Base-by-base conservation (phyloP, 2,888 invertebrate genomes). In the Ormia ochracea region DNA sequence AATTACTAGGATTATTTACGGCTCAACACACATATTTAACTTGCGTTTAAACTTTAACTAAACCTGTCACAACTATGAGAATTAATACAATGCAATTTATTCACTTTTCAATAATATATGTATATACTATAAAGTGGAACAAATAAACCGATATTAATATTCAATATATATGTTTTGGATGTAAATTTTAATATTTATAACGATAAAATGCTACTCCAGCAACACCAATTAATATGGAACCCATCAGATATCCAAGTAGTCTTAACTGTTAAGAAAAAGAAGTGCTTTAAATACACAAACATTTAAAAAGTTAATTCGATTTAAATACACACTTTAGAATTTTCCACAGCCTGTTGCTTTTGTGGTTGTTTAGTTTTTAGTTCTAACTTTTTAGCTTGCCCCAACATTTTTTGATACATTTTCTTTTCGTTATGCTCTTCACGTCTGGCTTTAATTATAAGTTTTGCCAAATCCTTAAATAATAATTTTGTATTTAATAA, bases 141-240 rank as follows among this genome's bases (percentile, higher is more conserved):
- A 48, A 48, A 58, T 41, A 65, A 65, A 65, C 31, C 14, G 0
- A 56, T n/a, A 43, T 26, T 38, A 50, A 36, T 28, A 23, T 23
- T 50, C 14, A n/a, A n/a, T 45, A 4, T 21, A 12, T 28, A 9
- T 33, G 4, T 17, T 4, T 26, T n/a, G 3, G 9, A 3, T 52
- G 69, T 45, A 3, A 23, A 50, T 69, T 28, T 28, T 72, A 90
- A 84, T 90, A 91, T 91, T 93, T 93, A 90, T 94, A 93, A 86
- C 93, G 92, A 90, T 95, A 95, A 72, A 94, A 93, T 61, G 94
- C 92, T 68, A 94, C 92, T 82, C 95, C 94, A 70, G 93, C 93
- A 75, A 94, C 91, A 65, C 94, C 93, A 83, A 95, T 93, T 74
- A 95, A 91, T 82, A 95, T 90, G 14, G 95, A 92, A 72, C 94